Conservation (phyloP, 1,140 invertebrate species). For the Cardiocondyla obscurior region DNA sequence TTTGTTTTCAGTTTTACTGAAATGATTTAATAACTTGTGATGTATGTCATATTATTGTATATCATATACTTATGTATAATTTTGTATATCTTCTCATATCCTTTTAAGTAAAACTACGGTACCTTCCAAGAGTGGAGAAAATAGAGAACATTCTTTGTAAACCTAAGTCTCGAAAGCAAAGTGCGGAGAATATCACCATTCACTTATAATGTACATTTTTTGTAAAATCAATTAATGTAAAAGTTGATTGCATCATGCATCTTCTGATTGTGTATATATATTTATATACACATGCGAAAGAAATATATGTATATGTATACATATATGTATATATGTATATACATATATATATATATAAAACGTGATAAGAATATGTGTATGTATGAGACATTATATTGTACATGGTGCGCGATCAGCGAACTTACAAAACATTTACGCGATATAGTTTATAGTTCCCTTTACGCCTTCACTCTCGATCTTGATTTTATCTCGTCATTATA, state of each 20-base stretch:
- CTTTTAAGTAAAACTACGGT: not conserved
- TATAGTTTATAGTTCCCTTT: conserved; percentile 1
- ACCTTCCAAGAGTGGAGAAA: conserved; percentile 55
- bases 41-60: conserved; percentile 59
- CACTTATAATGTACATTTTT: conserved; percentile 78
- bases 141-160: conserved; percentile 35
- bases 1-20: conserved; percentile 66
- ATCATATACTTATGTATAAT: conserved; percentile 57
- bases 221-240: conserved; percentile 79
- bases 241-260: conserved; percentile 78
- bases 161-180: conserved; percentile 53
- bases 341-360: conserved; percentile 52
- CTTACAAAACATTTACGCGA: conserved; percentile 16
- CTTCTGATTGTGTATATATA: conserved; percentile 77
- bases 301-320: conserved; percentile 28
- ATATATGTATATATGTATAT: not conserved
- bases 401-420: not conserved
- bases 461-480: not conserved
- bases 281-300: conserved; percentile 55
- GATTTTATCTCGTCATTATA: conserved; percentile 19
- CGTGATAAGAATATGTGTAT: conserved; percentile 9
- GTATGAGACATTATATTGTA: conserved; percentile 12
- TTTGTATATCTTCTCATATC: conserved; percentile 62
- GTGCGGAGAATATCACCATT: conserved; percentile 69
- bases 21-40: conserved; percentile 64